Conservation (phyloP, 2,113 vertebrate genomes). For the Callipepla californica region DNA sequence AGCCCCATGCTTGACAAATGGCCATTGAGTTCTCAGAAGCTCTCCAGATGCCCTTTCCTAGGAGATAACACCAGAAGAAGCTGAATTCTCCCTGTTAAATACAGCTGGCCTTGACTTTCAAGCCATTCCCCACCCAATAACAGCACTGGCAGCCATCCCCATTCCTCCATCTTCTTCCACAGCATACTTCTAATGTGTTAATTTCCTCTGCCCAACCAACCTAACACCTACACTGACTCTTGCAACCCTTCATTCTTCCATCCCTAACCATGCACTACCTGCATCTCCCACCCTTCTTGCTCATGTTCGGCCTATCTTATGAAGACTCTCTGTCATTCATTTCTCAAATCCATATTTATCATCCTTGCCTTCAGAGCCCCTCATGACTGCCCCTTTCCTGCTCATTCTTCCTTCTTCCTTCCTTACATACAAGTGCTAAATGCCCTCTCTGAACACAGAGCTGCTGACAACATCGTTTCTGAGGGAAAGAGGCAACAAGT, state of each 20-base stretch:
- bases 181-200: background rate
- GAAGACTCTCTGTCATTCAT: background rate
- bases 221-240: background rate
- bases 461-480: conserved; percentile 29
- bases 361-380: background rate
- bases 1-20: fast-evolving
- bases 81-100: background rate
- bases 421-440: conserved; percentile 58
- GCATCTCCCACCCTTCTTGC: background rate
- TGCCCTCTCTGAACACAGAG: conserved; percentile 24
- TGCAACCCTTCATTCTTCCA: fast-evolving
- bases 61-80: background rate
- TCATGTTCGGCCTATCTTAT: background rate
- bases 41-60: background rate
- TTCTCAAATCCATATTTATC: conserved; percentile 22
- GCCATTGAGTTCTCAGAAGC: background rate
- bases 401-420: conserved; percentile 70
- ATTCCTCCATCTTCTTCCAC: background rate
- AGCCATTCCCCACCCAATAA: background rate
- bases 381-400: conserved; percentile 45
- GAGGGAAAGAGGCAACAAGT: conserved; percentile 31
- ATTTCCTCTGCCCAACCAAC: background rate
- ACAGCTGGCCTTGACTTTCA: background rate
- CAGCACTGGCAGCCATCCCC: background rate
- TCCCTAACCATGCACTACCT: fast-evolving